Evolutionary conservation across 2,113 vertebrate species (phyloP), one percentile per base, ranked within the genome.

Genomic region (Poeciliopsis retropinna): DNA sequence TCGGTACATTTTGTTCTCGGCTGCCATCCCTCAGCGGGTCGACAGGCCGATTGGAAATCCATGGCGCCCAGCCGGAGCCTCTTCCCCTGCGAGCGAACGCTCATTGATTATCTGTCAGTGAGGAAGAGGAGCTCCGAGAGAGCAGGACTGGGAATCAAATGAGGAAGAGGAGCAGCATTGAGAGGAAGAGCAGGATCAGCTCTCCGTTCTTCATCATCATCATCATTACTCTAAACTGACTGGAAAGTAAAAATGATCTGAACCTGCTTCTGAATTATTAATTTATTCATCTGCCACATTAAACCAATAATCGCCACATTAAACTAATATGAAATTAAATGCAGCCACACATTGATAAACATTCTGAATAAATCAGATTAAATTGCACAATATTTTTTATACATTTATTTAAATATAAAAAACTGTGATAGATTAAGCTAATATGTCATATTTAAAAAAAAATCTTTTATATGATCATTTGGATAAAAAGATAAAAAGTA

Each of bases 51-150:
- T 85, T 88, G 83, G 81, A 90, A 90, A 87, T 87, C 87, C 76
- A 87, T 88, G 76, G 61, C 78, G 72, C 79, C 25, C 51, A 84
- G 80, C 79, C 19, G 51, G 75, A 85, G 80, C 72, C 76, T 84
- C 73, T 74, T 78, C 76, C 79, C 79, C 74, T 72, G 63, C 4
- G 47, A 81, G 78, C 70, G 79, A 60, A 51, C 60, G 82, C 62
- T 85, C 71, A 87, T 89, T 79, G 89, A 90, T 87, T 86, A 87
- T 30, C 85, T 90, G 89, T 87, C 89, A 80, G 83, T 31, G 65
- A 31, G 57, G 27, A 47, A 63, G 64, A 62, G 25, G 64, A 60
- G 39, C n/a, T 44, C 28, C 13, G 51, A 72, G 47, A 41, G 71
- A 31, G 65, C 54, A 61, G 67, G 44, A 85, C 17, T 64, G 63